These are phyloP conservation scores for Zosterops japonicus DNA, from an alignment of 2,113 vertebrate genomes.

Conservation along the genomic window DNA sequence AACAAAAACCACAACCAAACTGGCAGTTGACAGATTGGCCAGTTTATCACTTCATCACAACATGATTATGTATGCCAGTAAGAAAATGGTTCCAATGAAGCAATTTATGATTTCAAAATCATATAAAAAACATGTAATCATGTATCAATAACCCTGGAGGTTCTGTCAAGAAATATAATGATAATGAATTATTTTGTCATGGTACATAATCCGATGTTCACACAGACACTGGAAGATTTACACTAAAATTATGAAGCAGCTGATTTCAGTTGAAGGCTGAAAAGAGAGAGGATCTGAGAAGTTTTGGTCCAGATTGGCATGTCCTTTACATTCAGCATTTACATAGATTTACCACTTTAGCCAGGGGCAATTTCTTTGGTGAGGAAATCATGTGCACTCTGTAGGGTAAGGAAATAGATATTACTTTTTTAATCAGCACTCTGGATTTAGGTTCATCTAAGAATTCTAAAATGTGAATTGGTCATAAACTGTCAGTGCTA, in stretches of 20 bases:
- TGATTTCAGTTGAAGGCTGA: not conserved
- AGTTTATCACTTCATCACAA: not conserved
- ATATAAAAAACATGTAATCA: not conserved
- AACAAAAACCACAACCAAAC: not conserved
- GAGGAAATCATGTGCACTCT: not conserved
- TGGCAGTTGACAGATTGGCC: not conserved
- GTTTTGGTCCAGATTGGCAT: not conserved
- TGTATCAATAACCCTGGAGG: not conserved
- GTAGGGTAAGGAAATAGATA: not conserved
- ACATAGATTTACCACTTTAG: not conserved
- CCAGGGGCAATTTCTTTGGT: not conserved
- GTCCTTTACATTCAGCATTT: not conserved
- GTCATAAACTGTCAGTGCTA: not conserved
- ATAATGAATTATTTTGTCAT: not conserved
- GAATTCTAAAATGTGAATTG: not conserved
- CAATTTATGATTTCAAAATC: not conserved
- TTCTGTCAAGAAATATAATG: not conserved
- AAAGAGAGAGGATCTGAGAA: not conserved
- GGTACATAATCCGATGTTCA: not conserved
- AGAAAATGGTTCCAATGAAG: not conserved
- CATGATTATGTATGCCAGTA: not conserved
- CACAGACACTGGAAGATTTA: not conserved
- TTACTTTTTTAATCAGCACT: not conserved
- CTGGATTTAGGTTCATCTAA: not conserved
- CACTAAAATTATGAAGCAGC: not conserved